These are phyloP conservation scores for Bellardia bayeri DNA, from an alignment of 2,888 invertebrate species.

Conservation along the genomic window DNA sequence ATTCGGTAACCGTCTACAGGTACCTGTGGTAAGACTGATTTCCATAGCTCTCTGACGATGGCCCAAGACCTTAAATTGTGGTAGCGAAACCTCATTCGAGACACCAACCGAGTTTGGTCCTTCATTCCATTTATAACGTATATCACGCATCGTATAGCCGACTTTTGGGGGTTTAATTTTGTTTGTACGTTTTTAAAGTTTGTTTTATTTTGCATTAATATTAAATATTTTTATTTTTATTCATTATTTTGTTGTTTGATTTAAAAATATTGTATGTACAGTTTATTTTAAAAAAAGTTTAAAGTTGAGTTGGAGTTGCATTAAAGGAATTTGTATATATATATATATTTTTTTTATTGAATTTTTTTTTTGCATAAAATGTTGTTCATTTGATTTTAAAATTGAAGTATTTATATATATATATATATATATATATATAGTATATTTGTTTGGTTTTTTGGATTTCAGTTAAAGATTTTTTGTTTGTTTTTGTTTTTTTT, in stretches of 20 bases:
- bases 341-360: slow-evolving; percentile 57
- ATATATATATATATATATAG: not conserved
- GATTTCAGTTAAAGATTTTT: not conserved
- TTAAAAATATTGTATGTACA: slow-evolving; percentile 51
- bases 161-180: slow-evolving; percentile 85
- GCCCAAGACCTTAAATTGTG: slow-evolving; percentile 99
- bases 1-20: slow-evolving; percentile 86
- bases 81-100: slow-evolving; percentile 97
- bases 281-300: slow-evolving; percentile 40
- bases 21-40: slow-evolving; percentile 98
- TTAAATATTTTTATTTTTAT: slow-evolving; percentile 40
- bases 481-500: not conserved
- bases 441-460: slow-evolving; percentile 7
- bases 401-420: slow-evolving; percentile 28
- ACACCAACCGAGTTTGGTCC: slow-evolving; percentile 97
- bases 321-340: slow-evolving; percentile 29
- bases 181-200: slow-evolving; percentile 68
- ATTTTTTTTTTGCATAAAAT: slow-evolving; percentile 53
- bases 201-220: slow-evolving; percentile 61
- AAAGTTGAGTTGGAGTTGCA: slow-evolving; percentile 64
- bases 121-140: slow-evolving; percentile 98
- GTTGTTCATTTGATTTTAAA: slow-evolving; percentile 63
- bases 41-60: slow-evolving; percentile 98
- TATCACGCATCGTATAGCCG: slow-evolving; percentile 99
- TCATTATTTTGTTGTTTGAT: not conserved